Base-by-base conservation (phyloP, 2,888 invertebrate genomes). In the Timema podura region DNA sequence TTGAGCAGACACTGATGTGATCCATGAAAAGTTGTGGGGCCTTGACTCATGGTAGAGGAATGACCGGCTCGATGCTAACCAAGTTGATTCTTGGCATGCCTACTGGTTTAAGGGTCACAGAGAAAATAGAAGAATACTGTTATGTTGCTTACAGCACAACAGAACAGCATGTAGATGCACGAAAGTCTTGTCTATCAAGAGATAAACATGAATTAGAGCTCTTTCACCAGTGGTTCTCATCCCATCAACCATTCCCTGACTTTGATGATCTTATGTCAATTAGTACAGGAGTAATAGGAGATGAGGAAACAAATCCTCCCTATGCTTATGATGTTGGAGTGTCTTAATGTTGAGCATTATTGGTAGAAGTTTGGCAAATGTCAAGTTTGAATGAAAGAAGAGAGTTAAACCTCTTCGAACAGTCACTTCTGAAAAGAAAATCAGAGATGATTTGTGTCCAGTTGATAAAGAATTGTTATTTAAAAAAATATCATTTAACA, bases 161-260 rank as follows among this genome's bases (percentile, higher is more conserved):
- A 13, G 11, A 54, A 13, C 54, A 9, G 5, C 54, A 54, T 54
- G 54, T 54, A 13, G 5, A 54, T 54, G 54, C 54, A 54, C n/a
- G 54, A 54, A 54, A 7, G 54, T 54, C 54, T 54, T 11, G 54
- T 6, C n/a, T 13, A 54, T 54, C 54, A 54, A 54, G n/a, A 54
- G 10, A 54, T 54, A 54, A 54, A n/a, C n/a, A 54, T 15, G 54
- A 9, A 7, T 54, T 54, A 15, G 7, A 54, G 16, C 54, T 54
- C 13, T 54, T 9, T 54, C 10, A 13, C 16, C 54, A 5, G 6
- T 54, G 54, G 54, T 2, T n/a, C n/a, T n/a, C n/a, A n/a, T n/a
- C n/a, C 16, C 54, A 5, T 54, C 16, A n/a, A 54, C 54, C 3
- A 54, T 54, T 54, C 54, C 54, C 54, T 54, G n/a, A n/a, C n/a